Base-by-base conservation (phyloP, 2,888 invertebrate genomes). In the Opisthograptis luteolata region DNA sequence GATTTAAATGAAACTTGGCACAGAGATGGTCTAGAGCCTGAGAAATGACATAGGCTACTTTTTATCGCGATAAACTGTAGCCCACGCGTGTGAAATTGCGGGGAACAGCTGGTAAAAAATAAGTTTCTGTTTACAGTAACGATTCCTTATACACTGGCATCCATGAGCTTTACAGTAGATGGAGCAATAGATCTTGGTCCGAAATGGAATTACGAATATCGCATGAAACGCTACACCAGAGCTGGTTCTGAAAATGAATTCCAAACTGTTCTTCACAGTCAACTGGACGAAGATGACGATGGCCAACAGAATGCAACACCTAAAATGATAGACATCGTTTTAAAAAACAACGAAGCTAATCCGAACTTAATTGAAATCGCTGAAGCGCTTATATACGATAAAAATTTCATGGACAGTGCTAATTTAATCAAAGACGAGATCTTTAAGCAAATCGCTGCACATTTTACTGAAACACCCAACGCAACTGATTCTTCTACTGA, bases 111-210 rank as follows among this genome's bases (percentile, higher is more conserved):
- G n/a, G n/a, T n/a, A n/a, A n/a, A n/a, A 13, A 31, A 15, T n/a
- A 8, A 32, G 10, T 17, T 5, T 37, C 12, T 2, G 2, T 10
- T 36, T 44, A 15, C 22, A 45, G 44, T 30, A 6, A 17, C 37
- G 13, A n/a, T 25, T 5, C 32, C 34, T 2, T 4, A 15, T 15
- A 24, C 34, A 10, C 19, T 28, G 1, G 40, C 28, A 4, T 3
- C n/a, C 2, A 12, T 72, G 0, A 63, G 48, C n/a, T 24, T 79
- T 0, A 47, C 67, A 44, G 58, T 80, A 9, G 67, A 79, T 27
- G 79, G 76, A 0, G 9, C 48, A 0, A 68, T 79, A 30, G 70
- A 77, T 24, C 30, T 79, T 0, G 77, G 75, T 0, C 64, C 73
- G 1, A 68, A 70, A 20, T 77, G 72, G 73, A 68, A 59, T n/a